A percentile compares a stretch with the other conserved stretches of the same genome.
These are phyloP conservation scores for Lissocephala sabroskyi DNA, from an alignment of 2,888 invertebrate genomes.

Conservation along the genomic window DNA sequence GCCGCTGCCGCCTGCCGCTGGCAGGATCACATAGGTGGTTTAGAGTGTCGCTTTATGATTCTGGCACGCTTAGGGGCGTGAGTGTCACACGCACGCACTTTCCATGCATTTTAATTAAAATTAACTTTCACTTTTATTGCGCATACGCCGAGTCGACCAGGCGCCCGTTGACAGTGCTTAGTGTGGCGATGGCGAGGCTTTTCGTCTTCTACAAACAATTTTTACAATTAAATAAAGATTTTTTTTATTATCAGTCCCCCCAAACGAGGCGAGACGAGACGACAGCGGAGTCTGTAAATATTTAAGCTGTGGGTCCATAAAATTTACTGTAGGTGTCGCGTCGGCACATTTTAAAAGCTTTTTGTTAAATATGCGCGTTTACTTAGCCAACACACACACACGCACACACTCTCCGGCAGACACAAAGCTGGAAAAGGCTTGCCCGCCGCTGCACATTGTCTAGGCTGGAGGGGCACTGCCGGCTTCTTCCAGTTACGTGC, in stretches of 20 bases:
- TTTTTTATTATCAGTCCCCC: conserved; percentile 44
- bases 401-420: background rate
- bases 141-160: too few relatives aligned
- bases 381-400: conserved; percentile 38
- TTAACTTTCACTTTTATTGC: conserved; percentile 64
- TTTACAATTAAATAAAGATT: conserved; percentile 64
- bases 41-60: conserved; percentile 45
- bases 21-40: background rate
- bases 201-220: conserved; percentile 37
- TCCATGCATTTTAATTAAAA: conserved; percentile 63
- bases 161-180: conserved; percentile 9
- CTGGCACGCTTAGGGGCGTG: conserved; percentile 21
- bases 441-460: conserved; percentile 6
- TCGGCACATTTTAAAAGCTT: conserved; percentile 69
- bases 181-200: background rate
- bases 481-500: too few relatives aligned
- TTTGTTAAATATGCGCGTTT: conserved; percentile 58
- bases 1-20: conserved; percentile 10
- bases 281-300: conserved; percentile 51
- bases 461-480: too few relatives aligned
- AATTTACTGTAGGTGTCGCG: conserved; percentile 66
- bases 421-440: too few relatives aligned
- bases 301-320: conserved; percentile 59
- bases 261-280: too few relatives aligned
- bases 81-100: conserved; percentile 35